Evolutionary conservation across 2,888 invertebrate genomes (phyloP).

Genomic region (Cerceris rybyensis): DNA sequence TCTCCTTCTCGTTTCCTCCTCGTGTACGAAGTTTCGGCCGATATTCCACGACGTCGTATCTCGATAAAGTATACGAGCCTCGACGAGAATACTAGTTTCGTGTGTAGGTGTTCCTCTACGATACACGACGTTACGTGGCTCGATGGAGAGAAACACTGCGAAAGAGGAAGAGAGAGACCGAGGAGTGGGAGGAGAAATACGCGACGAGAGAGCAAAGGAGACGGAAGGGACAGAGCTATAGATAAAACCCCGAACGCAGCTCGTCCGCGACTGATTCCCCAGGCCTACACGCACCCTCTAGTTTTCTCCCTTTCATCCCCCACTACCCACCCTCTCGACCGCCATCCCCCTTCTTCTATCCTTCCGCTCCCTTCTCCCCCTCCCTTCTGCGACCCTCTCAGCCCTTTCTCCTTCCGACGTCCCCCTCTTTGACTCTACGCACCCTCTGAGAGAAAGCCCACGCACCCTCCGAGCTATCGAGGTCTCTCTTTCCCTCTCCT

Average conservation of each 20-base stretch:
- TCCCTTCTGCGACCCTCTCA: constrained; percentile 56
- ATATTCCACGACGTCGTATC: constrained; percentile 14
- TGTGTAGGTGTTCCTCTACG: not conserved
- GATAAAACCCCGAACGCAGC: constrained; percentile 81
- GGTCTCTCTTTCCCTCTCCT: constrained; percentile 40
- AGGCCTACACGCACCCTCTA: constrained; percentile 81
- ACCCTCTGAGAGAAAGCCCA: constrained; percentile 75
- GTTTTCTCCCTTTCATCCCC: constrained; percentile 78
- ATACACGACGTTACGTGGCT: constrained; percentile 3
- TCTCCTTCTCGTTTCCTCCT: not conserved
- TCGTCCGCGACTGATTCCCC: constrained; percentile 81
- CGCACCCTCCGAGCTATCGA: constrained; percentile 74
- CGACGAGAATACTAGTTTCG: constrained; percentile 13
- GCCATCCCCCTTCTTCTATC: constrained; percentile 56
- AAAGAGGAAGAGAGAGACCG: constrained; percentile 26
- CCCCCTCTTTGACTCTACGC: constrained; percentile 73
- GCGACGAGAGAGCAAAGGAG: constrained; percentile 61
- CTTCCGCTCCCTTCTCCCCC: constrained; percentile 26
- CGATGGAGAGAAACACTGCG: constrained; percentile 11
- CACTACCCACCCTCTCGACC: constrained; percentile 69
- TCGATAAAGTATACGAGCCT: constrained; percentile 24
- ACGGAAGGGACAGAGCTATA: constrained; percentile 73
- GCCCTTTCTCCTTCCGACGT: constrained; percentile 72
- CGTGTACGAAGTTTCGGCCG: constrained; percentile 7
- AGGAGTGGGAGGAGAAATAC: constrained; percentile 48